Evolutionary conservation across 2,888 invertebrate genomes (phyloP).

Genomic region (Coelopa pilipes): DNA sequence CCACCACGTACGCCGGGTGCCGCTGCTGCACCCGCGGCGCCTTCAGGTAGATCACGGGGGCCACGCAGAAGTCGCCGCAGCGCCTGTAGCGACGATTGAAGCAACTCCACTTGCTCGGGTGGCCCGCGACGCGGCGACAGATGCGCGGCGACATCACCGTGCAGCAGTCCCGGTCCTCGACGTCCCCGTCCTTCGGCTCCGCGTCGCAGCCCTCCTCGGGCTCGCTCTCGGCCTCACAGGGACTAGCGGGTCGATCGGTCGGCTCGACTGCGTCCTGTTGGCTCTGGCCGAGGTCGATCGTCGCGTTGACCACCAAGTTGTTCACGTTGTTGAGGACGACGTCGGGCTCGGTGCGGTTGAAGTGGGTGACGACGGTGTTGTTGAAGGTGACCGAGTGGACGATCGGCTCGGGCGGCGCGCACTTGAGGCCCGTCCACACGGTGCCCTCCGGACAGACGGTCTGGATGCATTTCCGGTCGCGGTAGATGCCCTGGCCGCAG

Average conservation of each 20-base stretch:
- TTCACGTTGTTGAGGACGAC: slow-evolving; percentile 50
- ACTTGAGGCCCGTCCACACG: slow-evolving; percentile 52
- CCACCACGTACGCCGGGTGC: slow-evolving; percentile 37
- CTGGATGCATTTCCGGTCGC: slow-evolving; percentile 47
- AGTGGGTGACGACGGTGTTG: slow-evolving; percentile 43
- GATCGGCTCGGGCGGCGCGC: slow-evolving; percentile 45
- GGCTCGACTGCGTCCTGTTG: too few species aligned
- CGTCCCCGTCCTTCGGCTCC: background rate
- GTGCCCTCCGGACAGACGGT: slow-evolving; percentile 53
- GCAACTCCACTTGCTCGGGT: slow-evolving; percentile 51
- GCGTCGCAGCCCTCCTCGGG: background rate
- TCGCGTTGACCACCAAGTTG: slow-evolving; percentile 50
- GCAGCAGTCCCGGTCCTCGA: slow-evolving; percentile 48
- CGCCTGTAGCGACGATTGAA: slow-evolving; percentile 49
- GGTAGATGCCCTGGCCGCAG: slow-evolving; percentile 49
- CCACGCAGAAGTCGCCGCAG: slow-evolving; percentile 55
- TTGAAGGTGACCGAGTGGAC: slow-evolving; percentile 40
- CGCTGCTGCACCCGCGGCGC: slow-evolving; percentile 40
- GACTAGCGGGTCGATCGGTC: too few species aligned
- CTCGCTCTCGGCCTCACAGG: slow-evolving; percentile 17
- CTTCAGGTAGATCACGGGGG: slow-evolving; percentile 51
- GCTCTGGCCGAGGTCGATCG: slow-evolving; percentile 32
- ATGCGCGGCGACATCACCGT: slow-evolving; percentile 53
- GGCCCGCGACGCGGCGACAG: slow-evolving; percentile 45
- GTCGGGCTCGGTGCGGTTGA: slow-evolving; percentile 41